Evolutionary conservation across 2,113 vertebrate species (phyloP), one percentile per base, ranked within the genome.

Genomic region (Glaucidium brasilianum): DNA sequence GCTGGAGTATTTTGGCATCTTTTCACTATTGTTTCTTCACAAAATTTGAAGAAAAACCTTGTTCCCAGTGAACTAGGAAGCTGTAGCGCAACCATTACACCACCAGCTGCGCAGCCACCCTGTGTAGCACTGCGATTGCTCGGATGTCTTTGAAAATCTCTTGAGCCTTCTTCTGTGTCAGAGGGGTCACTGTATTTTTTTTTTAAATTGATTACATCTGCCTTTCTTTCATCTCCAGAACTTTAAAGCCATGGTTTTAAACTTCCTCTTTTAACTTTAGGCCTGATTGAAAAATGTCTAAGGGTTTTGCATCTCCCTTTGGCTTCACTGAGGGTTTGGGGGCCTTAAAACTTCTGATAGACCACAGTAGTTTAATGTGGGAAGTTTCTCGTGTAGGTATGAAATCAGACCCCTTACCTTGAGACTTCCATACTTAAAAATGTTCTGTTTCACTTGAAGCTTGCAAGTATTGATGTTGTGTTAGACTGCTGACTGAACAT

Each of bases 21-120:
- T 94, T 95, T 94, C 87, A 45, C 84, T 62, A 72, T 91, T 95
- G 87, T 96, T 95, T 91, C 69, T 87, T 84, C 45, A 35, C 34
- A 92, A 64, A 90, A 84, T 58, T 34, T 58, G 85, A 86, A 91
- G 72, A 72, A 86, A 83, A 89, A 39, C 18, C 37, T 60, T 84
- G 80, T 72, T 88, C 91, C 35, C 4, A 1, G 35, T 64, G 49
- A 73, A 17, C 43, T 32, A 39, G 81, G 66, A 92, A 89, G 41
- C 45, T 64, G 69, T 56, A 49, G 63, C n/a, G 52, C 84, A 92
- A 35, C 86, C 62, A 14, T 53, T 59, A 37, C 56, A 82, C 35
- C 49, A n/a, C 63, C 43, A 80, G 35, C 94, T 86, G 71, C 0
- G 0, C 62, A 69, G 43, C 52, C 64, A 52, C 49, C 30, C 1